Base-by-base conservation (phyloP, 2,797 vertebrate species). In the Xiphophorus birchmanni region DNA sequence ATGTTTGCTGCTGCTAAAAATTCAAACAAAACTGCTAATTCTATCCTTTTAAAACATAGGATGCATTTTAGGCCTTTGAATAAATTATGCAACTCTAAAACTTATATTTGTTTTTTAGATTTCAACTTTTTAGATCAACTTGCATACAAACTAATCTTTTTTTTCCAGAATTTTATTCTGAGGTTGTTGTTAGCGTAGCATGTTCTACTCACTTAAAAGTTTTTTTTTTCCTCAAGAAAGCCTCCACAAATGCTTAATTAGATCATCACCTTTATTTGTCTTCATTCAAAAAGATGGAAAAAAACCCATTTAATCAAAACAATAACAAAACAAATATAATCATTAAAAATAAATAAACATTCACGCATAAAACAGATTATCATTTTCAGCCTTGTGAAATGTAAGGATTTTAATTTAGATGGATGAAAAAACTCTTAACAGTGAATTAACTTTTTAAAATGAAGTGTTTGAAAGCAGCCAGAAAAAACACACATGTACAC, bases 281-380 rank as follows among this genome's bases (percentile, higher is more conserved):
- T 90, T 93, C 91, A 93, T 92, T 93, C 5, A 85, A 42, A 63
- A 72, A 56, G 23, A 45, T 54, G 23, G 18, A 85, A 1, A 80
- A 1, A 77, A 40, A 52, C 15, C 21, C 2, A 17, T 21, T 71
- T 56, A 13, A 37, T 73, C 8, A 2, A 58, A 60, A 26, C 29
- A 74, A n/a, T 42, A 17, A 63, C 21, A 10, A 74, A 74, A 29
- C 18, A 42, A 15, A 69, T 76, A 29, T 10, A 48, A 63, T 4
- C 3, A 74, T 76, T 42, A 5, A 42, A 80, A 83, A 72, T 17
- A 81, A 11, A 84, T 29, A 42, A 69, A 26, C 18, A 44, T 69
- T 11, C 21, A 40, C 26, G 0, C 1, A 1, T 17, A 15, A 72
- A 72, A 45, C 21, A n/a, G 42, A 15, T 72, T 3, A 12, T 40